Base-by-base conservation (phyloP, 2,797 vertebrate genomes). In the Cetoscarus ocellatus region DNA sequence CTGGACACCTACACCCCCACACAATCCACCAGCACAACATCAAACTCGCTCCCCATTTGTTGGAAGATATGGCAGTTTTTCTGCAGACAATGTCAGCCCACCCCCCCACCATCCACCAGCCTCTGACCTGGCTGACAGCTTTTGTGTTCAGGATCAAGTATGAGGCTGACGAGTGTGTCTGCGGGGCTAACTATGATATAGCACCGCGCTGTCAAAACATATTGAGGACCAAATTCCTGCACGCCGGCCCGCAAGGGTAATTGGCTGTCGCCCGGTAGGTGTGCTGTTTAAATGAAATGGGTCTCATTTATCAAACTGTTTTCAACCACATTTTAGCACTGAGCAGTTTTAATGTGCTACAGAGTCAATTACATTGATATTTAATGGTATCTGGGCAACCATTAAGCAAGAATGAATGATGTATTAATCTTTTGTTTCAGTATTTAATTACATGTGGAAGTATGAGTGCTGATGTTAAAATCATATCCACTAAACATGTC, bases 171-270 rank as follows among this genome's bases (percentile, higher is more conserved):
- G 84, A 86, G 67, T 54, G 80, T 86, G 89, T 91, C 89, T 83
- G 87, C 55, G n/a, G 83, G 84, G 88, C 87, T 91, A 88, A 92
- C 85, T 88, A 87, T 87, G 88, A 91, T 90, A 81, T 82, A 89
- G 87, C 82, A 76, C 81, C 8, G 56, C 18, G 43, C 84, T 91
- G 90, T 92, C 91, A 91, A 73, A 83, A 82, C 61, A 67, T 63
- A 86, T 81, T 66, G 80, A 84, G 76, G 81, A 79, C 65, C 80
- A 72, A 47, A 62, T 69, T 82, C 77, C 74, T 56, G 78, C 87
- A 68, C 17, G 60, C 72, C 38, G 81, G 63, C 71, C 82, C 61
- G 53, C 76, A 43, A 75, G 86, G 88, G 88, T 90, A 88, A 92
- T 88, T 91, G 86, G 82, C 86, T 87, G 86, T 86, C 79, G 80